These are phyloP conservation scores for Himalopsyche tibetana DNA, from an alignment of 2,888 invertebrate genomes.

Conservation along the genomic window DNA sequence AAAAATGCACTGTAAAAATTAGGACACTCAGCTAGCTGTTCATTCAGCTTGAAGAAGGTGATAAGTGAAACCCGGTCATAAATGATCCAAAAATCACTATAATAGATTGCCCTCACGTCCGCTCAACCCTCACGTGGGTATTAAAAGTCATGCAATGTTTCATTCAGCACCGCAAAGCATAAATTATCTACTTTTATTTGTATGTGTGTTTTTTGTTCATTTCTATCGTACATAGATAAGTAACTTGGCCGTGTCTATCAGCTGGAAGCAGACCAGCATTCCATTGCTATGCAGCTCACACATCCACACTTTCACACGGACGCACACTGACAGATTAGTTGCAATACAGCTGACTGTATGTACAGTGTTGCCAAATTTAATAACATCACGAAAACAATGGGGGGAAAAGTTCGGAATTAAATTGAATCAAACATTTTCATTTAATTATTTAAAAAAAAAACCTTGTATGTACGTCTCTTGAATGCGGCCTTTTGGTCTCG, in stretches of 20 bases:
- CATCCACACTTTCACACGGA: background rate
- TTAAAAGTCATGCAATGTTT: background rate
- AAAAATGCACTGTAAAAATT: too few relatives aligned
- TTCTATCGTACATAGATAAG: background rate
- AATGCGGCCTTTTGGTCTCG: too few relatives aligned
- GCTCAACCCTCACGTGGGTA: background rate
- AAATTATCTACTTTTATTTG: background rate
- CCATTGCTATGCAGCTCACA: conserved; percentile 23
- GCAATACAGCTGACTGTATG: conserved; percentile 13
- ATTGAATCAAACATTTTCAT: too few relatives aligned
- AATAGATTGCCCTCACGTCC: background rate
- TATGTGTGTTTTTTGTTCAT: background rate
- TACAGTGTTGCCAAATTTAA: conserved; percentile 9
- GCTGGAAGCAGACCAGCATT: background rate
- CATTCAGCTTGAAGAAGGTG: too few relatives aligned
- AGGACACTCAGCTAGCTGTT: too few relatives aligned
- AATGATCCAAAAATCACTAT: background rate
- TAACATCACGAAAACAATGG: too few relatives aligned
- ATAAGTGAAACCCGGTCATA: too few relatives aligned
- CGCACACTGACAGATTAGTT: background rate
- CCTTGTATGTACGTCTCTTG: too few relatives aligned
- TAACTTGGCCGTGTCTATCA: conserved; percentile 22
- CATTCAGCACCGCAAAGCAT: background rate
- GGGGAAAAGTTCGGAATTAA: too few relatives aligned
- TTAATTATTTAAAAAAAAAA: too few relatives aligned